phyloP scores from a whole-genome alignment of 1,140 invertebrate genomes.

The Apis cerana region DNA sequence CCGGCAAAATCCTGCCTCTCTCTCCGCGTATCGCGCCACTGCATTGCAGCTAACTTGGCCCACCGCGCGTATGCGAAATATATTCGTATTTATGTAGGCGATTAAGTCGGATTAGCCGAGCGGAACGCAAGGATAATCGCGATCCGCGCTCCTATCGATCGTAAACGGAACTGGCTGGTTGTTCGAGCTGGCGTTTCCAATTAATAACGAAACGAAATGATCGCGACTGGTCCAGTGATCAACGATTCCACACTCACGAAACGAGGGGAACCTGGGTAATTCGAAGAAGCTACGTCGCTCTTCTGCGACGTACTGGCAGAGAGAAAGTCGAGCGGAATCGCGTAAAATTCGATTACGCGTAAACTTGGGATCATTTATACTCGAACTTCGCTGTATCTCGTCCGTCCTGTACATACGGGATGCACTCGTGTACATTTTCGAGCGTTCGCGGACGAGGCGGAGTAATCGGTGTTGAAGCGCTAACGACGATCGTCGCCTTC shows the following conservation, averaged over 20 bases:
- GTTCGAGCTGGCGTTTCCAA: background rate
- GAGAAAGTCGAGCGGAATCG: background rate
- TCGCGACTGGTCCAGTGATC: background rate
- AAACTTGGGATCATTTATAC: background rate
- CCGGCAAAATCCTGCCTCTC: slow-evolving; percentile 27
- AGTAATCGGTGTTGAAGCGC: background rate
- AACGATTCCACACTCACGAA: too few relatives aligned
- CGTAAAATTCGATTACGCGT: background rate
- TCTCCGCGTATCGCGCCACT: slow-evolving; percentile 35
- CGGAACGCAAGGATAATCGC: slow-evolving; percentile 38
- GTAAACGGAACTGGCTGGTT: background rate
- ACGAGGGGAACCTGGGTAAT: too few relatives aligned
- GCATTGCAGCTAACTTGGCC: slow-evolving; percentile 46
- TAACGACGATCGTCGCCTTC: background rate
- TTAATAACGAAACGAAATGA: slow-evolving; percentile 24
- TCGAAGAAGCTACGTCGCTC: background rate
- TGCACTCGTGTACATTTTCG: background rate
- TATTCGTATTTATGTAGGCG: slow-evolving; percentile 53
- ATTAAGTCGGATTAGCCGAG: slow-evolving; percentile 42
- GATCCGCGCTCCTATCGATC: slow-evolving; percentile 18
- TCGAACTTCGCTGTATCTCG: background rate
- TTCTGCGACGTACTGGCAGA: too few relatives aligned
- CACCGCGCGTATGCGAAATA: slow-evolving; percentile 37
- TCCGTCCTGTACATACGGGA: too few relatives aligned
- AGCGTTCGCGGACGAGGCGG: background rate